Conservation (phyloP, 2,888 invertebrate species). For the Venusia cambrica region DNA sequence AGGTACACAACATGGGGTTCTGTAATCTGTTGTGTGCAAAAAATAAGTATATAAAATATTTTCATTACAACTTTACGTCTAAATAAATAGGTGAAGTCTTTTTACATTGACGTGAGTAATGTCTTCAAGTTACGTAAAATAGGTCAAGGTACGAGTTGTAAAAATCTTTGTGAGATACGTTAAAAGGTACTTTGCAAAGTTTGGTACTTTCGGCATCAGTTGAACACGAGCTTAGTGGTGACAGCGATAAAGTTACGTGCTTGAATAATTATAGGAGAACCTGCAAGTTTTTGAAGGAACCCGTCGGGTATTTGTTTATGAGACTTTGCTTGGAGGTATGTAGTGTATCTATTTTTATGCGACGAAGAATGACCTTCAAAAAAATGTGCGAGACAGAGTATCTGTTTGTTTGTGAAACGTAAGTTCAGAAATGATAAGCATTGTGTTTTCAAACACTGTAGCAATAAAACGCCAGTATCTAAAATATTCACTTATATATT, state of each 20-base stretch:
- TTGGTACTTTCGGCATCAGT: conserved; percentile 37
- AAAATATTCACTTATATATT: conserved; percentile 6
- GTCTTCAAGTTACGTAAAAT: conserved; percentile 17
- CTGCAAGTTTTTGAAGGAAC: conserved; percentile 12
- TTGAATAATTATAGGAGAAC: conserved; percentile 13
- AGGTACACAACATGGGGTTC: too few species aligned
- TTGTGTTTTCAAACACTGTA: too few species aligned
- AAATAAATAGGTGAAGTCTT: conserved; percentile 8
- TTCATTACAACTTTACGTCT: too few species aligned
- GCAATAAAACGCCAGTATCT: too few species aligned
- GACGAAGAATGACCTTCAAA: too few species aligned
- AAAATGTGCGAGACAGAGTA: neutral
- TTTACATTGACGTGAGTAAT: conserved; percentile 1
- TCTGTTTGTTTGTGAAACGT: too few species aligned
- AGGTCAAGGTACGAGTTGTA: conserved; percentile 28
- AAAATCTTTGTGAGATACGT: conserved; percentile 31
- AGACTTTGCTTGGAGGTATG: too few species aligned
- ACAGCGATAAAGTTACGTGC: conserved; percentile 30
- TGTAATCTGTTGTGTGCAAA: too few species aligned
- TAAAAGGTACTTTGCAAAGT: conserved; percentile 33
- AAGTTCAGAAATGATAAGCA: too few species aligned
- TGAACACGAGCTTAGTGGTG: conserved; percentile 34
- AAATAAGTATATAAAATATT: too few species aligned
- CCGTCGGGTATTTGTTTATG: conserved; percentile 9
- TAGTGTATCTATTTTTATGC: too few species aligned